Evolutionary conservation across 2,888 invertebrate species (phyloP).

Genomic region (Congeria kusceri): DNA sequence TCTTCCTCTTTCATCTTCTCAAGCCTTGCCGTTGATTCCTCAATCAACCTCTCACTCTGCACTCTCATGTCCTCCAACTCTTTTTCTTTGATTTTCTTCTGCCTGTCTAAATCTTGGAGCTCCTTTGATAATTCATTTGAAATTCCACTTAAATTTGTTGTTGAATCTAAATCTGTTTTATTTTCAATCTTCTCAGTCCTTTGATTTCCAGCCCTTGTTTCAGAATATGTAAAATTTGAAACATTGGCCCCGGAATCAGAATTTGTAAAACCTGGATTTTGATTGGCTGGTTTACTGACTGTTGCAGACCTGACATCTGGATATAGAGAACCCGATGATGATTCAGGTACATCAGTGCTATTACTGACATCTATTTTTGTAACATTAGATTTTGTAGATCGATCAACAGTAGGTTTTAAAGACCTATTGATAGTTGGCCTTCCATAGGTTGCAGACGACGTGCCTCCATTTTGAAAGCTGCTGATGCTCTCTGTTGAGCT

Average conservation of each 20-base stretch:
- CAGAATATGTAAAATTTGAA: slow-evolving; percentile 27
- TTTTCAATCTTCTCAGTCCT: background rate
- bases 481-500: background rate
- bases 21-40: slow-evolving; percentile 86
- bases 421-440: slow-evolving; percentile 66
- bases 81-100: slow-evolving; percentile 61
- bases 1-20: slow-evolving; percentile 82
- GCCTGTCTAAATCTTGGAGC: slow-evolving; percentile 59
- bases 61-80: slow-evolving; percentile 58
- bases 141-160: slow-evolving; percentile 2
- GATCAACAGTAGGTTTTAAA: slow-evolving; percentile 63
- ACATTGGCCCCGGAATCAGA: slow-evolving; percentile 4
- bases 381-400: slow-evolving; percentile 53
- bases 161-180: background rate
- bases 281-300: slow-evolving; percentile 22
- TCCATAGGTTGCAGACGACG: background rate
- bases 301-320: slow-evolving; percentile 49
- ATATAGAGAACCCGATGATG: slow-evolving; percentile 52
- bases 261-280: slow-evolving; percentile 18
- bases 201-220: slow-evolving; percentile 15
- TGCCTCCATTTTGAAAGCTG: slow-evolving; percentile 6
- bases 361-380: slow-evolving; percentile 18
- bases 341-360: slow-evolving; percentile 10
- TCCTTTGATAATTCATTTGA: slow-evolving; percentile 58
- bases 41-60: slow-evolving; percentile 68